Evolutionary conservation across 2,888 invertebrate genomes (phyloP), one percentile per base, ranked within the genome.

Genomic region (Noctua comes): DNA sequence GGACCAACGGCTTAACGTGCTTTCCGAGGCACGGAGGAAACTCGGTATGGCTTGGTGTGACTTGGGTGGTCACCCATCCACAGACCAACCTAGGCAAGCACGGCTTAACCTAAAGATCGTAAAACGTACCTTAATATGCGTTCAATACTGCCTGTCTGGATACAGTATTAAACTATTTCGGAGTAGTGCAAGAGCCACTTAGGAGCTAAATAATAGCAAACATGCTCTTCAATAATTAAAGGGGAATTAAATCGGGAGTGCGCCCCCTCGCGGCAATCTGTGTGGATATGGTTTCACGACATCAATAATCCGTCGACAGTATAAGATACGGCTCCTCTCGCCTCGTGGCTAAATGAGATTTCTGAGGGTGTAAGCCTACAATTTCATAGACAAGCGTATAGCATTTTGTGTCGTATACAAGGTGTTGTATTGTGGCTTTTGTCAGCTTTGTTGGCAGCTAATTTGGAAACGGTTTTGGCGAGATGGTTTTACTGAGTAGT

Each of bases 241-340:
- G 78, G 82, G 88, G 88, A 89, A 90, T 91, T 91, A 90, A 88
- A 88, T 89, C 76, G 79, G 72, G 79, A 71, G 82, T 62, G 69
- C 80, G 79, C 88, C 83, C 86, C 77, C 80, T 87, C 79, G 82
- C 83, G 84, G 87, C 89, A 89, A 88, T 88, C 89, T 86, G 79
- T 78, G 51, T 73, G 86, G 88, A 88, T 89, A 89, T 89, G 88
- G 83, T 85, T 86, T 85, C 82, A 71, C 83, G 84, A 86, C 90
- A 88, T 91, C 89, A 90, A 91, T 92, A 91, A 91, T 89, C 90
- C 90, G 85, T 82, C 68, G 84, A 85, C 86, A 80, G 81, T 84
- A 76, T 70, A 83, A 83, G 87, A 88, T 87, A 85, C 80, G 71
- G 65, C 78, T 79, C 68, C 71, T 54, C 78, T 71, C 82, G 74